A percentile compares a stretch with the other conserved stretches of the same genome.
Evolutionary conservation across 1,140 invertebrate species (phyloP).

Genomic region (Bradysia coprophila): DNA sequence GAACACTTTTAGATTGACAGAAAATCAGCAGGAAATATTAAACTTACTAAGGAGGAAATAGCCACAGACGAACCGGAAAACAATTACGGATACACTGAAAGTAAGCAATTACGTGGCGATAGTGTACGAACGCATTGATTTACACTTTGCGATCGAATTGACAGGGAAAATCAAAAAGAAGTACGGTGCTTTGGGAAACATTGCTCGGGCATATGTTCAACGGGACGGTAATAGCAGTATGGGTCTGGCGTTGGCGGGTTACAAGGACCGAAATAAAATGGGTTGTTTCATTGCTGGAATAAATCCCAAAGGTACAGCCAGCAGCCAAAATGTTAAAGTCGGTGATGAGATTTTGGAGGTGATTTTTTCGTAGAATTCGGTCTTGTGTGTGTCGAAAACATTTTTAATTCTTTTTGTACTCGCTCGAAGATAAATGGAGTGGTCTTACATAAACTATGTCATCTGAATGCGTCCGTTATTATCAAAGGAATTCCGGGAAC

Average conservation of each 20-base stretch:
- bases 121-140: no score
- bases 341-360: slow-evolving; percentile 95
- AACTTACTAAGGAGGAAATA: slow-evolving; percentile 54
- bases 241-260: slow-evolving; percentile 84
- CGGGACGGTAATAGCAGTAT: slow-evolving; percentile 39
- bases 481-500: slow-evolving; percentile 79
- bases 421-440: slow-evolving; percentile 47
- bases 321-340: slow-evolving; percentile 57
- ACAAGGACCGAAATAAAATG: slow-evolving; percentile 87
- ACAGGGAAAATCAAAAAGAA: slow-evolving; percentile 87
- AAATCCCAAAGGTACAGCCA: slow-evolving; percentile 64
- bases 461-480: slow-evolving; percentile 87
- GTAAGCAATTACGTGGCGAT: no score
- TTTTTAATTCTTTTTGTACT: not conserved
- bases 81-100: slow-evolving; percentile 76
- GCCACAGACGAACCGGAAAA: slow-evolving; percentile 71
- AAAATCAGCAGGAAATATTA: slow-evolving; percentile 70
- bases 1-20: slow-evolving; percentile 53
- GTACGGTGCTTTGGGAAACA: slow-evolving; percentile 57
- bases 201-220: slow-evolving; percentile 55
- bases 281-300: slow-evolving; percentile 91
- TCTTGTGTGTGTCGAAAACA: no score
- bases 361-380: slow-evolving; percentile 6
- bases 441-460: slow-evolving; percentile 84
- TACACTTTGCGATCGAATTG: no score